Evolutionary conservation across 2,797 vertebrate species (phyloP).

Genomic region (Diplodus sargus): DNA sequence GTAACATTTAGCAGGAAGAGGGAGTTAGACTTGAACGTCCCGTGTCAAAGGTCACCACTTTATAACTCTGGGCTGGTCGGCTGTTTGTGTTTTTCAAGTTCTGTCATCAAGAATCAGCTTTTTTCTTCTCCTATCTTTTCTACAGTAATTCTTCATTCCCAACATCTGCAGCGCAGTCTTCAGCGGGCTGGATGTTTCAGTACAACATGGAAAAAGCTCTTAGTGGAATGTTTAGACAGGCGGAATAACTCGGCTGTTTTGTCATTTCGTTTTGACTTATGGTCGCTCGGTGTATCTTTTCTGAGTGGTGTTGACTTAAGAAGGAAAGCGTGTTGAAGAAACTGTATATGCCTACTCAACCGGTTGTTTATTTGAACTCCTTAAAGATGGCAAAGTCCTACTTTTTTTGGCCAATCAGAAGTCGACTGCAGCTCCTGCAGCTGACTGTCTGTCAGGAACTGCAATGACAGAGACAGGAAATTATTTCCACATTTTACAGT

Average conservation of each 20-base stretch:
- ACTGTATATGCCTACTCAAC: slow-evolving; percentile 52
- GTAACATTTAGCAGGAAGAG: slow-evolving; percentile 60
- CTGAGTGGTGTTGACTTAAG: slow-evolving; percentile 77
- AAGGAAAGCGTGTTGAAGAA: slow-evolving; percentile 64
- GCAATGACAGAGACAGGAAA: slow-evolving; percentile 42
- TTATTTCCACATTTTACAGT: slow-evolving; percentile 48
- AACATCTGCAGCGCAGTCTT: slow-evolving; percentile 5
- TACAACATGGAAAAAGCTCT: slow-evolving; percentile 57
- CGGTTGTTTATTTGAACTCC: slow-evolving; percentile 72
- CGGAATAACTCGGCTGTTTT: slow-evolving; percentile 60
- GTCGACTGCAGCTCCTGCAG: slow-evolving; percentile 20
- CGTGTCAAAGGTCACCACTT: slow-evolving; percentile 60
- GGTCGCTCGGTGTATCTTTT: slow-evolving; percentile 63
- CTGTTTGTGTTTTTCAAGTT: slow-evolving; percentile 45
- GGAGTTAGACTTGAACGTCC: slow-evolving; percentile 50
- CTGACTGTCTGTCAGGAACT: slow-evolving; percentile 41
- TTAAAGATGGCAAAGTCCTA: slow-evolving; percentile 52
- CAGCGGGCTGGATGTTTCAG: slow-evolving; percentile 34
- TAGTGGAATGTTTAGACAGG: slow-evolving; percentile 65
- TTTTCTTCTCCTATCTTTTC: slow-evolving; percentile 10
- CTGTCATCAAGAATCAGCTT: slow-evolving; percentile 18
- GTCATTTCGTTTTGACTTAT: slow-evolving; percentile 70
- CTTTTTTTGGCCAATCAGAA: slow-evolving; percentile 52
- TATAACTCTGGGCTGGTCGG: slow-evolving; percentile 45
- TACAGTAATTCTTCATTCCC: not conserved